Percentiles rank a stretch among this genome's conserved stretches.
These are phyloP conservation scores for Entelurus aequoreus DNA, from an alignment of 2,113 vertebrate species.

Conservation along the genomic window DNA sequence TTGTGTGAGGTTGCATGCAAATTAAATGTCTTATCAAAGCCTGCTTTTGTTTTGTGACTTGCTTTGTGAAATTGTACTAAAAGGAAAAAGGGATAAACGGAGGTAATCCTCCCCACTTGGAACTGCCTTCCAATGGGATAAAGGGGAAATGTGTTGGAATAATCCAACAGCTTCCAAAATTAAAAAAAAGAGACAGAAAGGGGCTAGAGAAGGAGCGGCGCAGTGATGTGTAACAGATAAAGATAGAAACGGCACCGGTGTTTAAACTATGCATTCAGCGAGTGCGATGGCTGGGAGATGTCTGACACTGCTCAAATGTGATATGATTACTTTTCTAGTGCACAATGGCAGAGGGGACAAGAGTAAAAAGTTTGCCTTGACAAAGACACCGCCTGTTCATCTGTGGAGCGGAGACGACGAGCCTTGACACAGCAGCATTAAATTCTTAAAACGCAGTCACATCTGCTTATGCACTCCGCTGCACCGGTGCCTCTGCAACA, in stretches of 20 bases:
- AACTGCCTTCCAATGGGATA: constrained; percentile 59
- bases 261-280: constrained; percentile 5
- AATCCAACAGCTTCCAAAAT: constrained; percentile 55
- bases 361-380: constrained; percentile 16
- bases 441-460: constrained; percentile 48
- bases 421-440: constrained; percentile 28
- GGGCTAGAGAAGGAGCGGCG: neutral
- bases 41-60: constrained; percentile 46
- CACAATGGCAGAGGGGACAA: neutral
- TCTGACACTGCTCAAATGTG: constrained; percentile 5
- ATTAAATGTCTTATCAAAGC: constrained; percentile 52
- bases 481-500: constrained; percentile 18
- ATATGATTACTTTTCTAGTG: constrained; percentile 17
- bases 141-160: constrained; percentile 59
- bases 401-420: constrained; percentile 19
- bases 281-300: constrained; percentile 9
- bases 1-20: constrained; percentile 34
- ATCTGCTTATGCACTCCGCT: constrained; percentile 36
- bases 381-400: constrained; percentile 18
- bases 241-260: constrained; percentile 28
- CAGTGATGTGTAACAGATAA: constrained; percentile 18
- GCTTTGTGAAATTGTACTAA: constrained; percentile 57
- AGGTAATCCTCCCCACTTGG: constrained; percentile 61
- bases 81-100: constrained; percentile 53
- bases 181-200: constrained; percentile 39